Evolutionary conservation across 2,888 invertebrate genomes (phyloP).

Genomic region (Thelaira solivaga): DNA sequence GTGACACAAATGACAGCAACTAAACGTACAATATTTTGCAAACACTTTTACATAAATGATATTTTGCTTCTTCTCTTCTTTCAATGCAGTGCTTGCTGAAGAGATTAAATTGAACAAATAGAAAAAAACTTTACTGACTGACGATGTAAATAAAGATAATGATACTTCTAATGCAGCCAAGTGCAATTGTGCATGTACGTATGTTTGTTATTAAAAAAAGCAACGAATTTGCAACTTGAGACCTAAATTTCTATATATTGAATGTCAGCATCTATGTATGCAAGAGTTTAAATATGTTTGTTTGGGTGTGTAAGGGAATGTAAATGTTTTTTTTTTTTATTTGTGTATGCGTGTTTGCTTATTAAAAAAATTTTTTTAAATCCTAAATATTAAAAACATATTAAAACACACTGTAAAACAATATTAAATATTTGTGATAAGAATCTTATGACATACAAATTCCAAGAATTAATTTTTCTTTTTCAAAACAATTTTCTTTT

Average conservation of each 20-base stretch:
- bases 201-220: not conserved
- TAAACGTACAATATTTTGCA: conserved; percentile 15
- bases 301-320: not conserved
- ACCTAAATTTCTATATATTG: conserved; percentile 1
- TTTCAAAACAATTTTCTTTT: not conserved
- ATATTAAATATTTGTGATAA: conserved; percentile 26
- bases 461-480: not conserved
- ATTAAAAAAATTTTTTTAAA: conserved; percentile 1
- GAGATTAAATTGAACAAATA: conserved; percentile 17
- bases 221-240: conserved; percentile 2
- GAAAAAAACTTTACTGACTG: not conserved
- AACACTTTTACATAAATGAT: conserved; percentile 17
- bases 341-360: not conserved
- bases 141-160: conserved; percentile 28
- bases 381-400: conserved; percentile 30
- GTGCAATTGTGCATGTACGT: not conserved
- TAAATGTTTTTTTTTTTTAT: too few species aligned
- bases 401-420: conserved; percentile 7
- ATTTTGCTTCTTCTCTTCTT: too few species aligned
- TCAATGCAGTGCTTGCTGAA: conserved; percentile 17
- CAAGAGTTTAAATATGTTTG: not conserved
- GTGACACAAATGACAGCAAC: conserved; percentile 39
- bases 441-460: conserved; percentile 18
- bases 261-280: not conserved
- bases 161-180: conserved; percentile 26